phyloP scores from a whole-genome alignment of 2,797 vertebrate genomes.

The Protonibea diacanthus region DNA sequence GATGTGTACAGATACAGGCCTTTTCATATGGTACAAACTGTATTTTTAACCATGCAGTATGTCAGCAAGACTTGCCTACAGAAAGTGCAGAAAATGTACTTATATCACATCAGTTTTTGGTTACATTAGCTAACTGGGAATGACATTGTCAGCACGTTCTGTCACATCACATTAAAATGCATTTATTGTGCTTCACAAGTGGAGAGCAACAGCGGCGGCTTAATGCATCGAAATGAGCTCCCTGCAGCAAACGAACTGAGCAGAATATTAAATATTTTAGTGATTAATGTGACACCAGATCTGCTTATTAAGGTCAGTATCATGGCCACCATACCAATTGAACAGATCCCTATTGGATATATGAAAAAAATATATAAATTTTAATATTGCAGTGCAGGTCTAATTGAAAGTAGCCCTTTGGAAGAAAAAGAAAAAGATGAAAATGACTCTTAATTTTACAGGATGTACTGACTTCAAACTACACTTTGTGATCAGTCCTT shows the following conservation, averaged over 20 bases:
- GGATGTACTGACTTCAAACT: conserved; percentile 51
- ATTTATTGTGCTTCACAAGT: background rate
- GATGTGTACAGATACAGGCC: background rate
- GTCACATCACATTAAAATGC: conserved; percentile 5
- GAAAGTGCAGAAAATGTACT: background rate
- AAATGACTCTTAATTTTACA: conserved; percentile 56
- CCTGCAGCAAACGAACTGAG: background rate
- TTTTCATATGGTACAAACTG: background rate
- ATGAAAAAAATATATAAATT: background rate
- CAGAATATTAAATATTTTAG: background rate
- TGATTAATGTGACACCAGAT: background rate
- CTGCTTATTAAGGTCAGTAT: background rate
- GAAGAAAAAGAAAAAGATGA: conserved; percentile 1
- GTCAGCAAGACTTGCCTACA: no score
- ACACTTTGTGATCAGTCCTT: conserved; percentile 28
- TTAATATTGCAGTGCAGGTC: conserved; percentile 27
- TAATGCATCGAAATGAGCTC: background rate
- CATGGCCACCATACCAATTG: background rate
- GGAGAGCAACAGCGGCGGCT: background rate
- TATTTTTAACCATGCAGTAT: background rate
- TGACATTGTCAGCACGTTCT: background rate
- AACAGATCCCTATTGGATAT: background rate
- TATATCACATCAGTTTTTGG: background rate
- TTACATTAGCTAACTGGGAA: background rate
- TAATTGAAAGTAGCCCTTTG: conserved; percentile 56